Evolutionary conservation across 2,888 invertebrate genomes (phyloP), one percentile per base, ranked within the genome.

Genomic region (Watsonalla cultraria): DNA sequence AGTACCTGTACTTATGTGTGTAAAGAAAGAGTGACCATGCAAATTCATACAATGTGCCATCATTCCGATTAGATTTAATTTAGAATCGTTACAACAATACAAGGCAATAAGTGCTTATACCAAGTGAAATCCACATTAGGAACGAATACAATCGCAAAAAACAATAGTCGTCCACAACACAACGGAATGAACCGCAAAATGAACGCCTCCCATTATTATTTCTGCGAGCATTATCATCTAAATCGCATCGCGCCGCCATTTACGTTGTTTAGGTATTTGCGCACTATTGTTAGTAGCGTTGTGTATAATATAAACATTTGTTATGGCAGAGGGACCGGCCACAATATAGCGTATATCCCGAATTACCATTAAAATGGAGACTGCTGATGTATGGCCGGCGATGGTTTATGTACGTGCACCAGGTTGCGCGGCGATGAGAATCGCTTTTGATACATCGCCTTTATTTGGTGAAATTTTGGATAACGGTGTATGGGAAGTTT

Each of bases 241-340:
- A 90, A 90, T 90, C 90, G 89, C 85, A 87, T 89, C 82, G 80
- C 82, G 77, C 76, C 78, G 69, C 83, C 87, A 84, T 85, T 86
- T 83, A 86, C 81, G 82, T 78, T 84, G 90, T 88, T 87, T 89
- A 90, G 90, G 90, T 90, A 86, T 90, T 90, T 90, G 86, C 89
- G 77, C 84, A 90, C 90, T 90, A 90, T 90, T 90, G 90, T 90
- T 88, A 90, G 88, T 88, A 87, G 85, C 87, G 86, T 80, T 89
- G 90, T 88, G 90, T 90, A 90, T 90, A 90, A 90, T 90, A 90
- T 90, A 89, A 90, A 90, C 90, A 90, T 90, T 90, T 89, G 90
- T 90, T 90, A 90, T 82, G 78, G 82, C 78, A 73, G 76, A 76
- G 81, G 84, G 82, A 76, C 77, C 49, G 80, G 80, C 69, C 79